Base-by-base conservation (phyloP, 2,113 vertebrate species). In the Lonchura striata region DNA sequence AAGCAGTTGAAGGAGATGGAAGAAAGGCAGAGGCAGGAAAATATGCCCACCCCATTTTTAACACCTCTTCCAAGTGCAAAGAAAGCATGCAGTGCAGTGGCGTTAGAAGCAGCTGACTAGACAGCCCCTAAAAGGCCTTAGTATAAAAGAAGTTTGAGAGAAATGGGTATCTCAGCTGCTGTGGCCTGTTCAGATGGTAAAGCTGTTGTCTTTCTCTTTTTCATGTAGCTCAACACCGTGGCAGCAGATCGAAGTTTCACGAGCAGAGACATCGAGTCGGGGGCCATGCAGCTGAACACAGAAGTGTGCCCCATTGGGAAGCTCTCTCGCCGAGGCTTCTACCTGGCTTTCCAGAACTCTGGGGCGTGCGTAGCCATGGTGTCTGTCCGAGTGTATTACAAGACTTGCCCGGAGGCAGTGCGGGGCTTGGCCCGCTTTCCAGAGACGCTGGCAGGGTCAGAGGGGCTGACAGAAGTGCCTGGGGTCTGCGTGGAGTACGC, bases 191-290 rank as follows among this genome's bases (percentile, higher is more conserved):
- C 13, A 7, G 59, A 10, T 12, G 7, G 15, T 69, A 44, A 85
- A 11, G 1, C 35, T 52, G 20, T 42, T 35, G 25, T 66, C 21
- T 70, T 39, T 72, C 47, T 37, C 9, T 82, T 47, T 80, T 60
- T 39, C 9, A 7, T 44, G 41, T 79, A 98, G 98, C 95, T 98
- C 31, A 98, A 98, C 77, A 98, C 98, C 0, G 97, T 98, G 86
- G 98, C 98, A 42, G 98, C 98, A 42, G 98, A 98, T 68, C 97
- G 98, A 63, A 98, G 97, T 46, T 98, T 98, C 96, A 98, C 98
- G 33, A 93, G 80, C 56, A 96, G 92, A 39, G 98, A 98, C 90
- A 96, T 98, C 0, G 97, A 96, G 5, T 96, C 93, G 0, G 97
- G 98, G 0, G 76, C 82, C 3, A 52, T 98, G 95, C 97, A 98